Percentiles rank a stretch among this genome's conserved stretches.
Evolutionary conservation across 2,888 invertebrate species (phyloP).

Genomic region (Tenthredo livida): DNA sequence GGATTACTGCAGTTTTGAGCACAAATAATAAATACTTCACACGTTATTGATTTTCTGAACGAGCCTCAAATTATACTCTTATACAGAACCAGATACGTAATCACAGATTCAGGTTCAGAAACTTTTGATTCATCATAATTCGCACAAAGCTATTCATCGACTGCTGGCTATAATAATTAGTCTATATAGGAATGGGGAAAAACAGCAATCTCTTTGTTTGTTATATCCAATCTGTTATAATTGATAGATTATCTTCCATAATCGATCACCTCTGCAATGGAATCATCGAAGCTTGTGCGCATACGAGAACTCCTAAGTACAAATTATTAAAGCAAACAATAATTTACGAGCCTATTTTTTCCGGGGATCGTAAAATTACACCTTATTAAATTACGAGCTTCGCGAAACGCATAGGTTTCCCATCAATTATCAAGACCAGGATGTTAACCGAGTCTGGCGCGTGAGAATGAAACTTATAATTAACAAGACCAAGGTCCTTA

Average conservation of each 20-base stretch:
- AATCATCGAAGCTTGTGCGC: constrained; percentile 4
- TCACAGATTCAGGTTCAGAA: neutral
- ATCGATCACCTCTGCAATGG: neutral
- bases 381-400: constrained; percentile 30
- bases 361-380: constrained; percentile 38
- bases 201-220: neutral
- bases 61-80: neutral
- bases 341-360: constrained; percentile 46
- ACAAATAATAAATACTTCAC: neutral
- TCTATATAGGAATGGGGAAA: neutral
- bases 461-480: neutral
- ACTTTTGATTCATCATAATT: neutral
- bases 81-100: neutral
- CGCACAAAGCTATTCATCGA: neutral
- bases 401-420: constrained; percentile 1
- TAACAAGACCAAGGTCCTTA: constrained; percentile 11
- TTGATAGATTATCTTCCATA: constrained; percentile 23
- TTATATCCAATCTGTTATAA: neutral
- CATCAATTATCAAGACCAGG: constrained; percentile 42
- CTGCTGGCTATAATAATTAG: neutral
- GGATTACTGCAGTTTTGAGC: neutral
- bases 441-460: constrained; percentile 14
- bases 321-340: constrained; percentile 42
- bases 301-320: neutral
- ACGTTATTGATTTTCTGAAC: neutral